phyloP scores from a whole-genome alignment of 2,113 vertebrate species.

The Pseudopipra pipra region DNA sequence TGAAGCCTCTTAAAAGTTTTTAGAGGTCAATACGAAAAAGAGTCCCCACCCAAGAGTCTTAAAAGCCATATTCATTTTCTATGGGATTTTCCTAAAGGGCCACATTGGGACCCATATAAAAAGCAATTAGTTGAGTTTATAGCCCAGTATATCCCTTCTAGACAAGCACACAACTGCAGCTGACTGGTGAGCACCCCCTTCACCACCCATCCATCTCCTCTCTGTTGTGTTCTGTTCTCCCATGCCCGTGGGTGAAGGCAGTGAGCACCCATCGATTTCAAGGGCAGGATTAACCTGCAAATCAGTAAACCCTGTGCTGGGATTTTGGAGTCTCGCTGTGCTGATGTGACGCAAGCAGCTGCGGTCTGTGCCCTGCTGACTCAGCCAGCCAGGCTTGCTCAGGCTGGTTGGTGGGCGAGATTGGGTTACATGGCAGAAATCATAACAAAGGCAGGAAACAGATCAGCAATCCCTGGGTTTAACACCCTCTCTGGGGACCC shows the following conservation, averaged over 20 bases:
- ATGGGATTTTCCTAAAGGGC: neutral
- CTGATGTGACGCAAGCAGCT: neutral
- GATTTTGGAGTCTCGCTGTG: neutral
- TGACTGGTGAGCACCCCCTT: rapidly evolving
- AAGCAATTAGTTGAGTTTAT: neutral
- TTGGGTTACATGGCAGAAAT: slow-evolving; percentile 84
- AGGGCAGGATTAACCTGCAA: slow-evolving; percentile 13
- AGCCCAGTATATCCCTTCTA: neutral
- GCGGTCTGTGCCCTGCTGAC: slow-evolving; percentile 80
- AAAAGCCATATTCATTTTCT: neutral
- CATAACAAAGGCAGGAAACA: slow-evolving; percentile 94
- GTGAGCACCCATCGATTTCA: neutral
- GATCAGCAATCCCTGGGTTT: slow-evolving; percentile 83
- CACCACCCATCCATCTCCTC: neutral
- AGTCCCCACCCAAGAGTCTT: neutral
- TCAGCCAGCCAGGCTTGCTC: slow-evolving; percentile 76
- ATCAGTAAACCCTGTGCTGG: neutral
- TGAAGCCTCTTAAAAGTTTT: neutral
- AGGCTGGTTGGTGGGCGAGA: slow-evolving; percentile 69
- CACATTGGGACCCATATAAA: neutral
- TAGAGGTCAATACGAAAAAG: neutral
- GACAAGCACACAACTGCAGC: neutral
- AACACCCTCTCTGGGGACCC: slow-evolving; percentile 71
- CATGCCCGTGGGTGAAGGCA: neutral
- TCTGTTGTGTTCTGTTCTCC: neutral